Evolutionary conservation across 2,797 vertebrate species (phyloP), one percentile per base, ranked within the genome.

Genomic region (Rhabdomys pumilio): DNA sequence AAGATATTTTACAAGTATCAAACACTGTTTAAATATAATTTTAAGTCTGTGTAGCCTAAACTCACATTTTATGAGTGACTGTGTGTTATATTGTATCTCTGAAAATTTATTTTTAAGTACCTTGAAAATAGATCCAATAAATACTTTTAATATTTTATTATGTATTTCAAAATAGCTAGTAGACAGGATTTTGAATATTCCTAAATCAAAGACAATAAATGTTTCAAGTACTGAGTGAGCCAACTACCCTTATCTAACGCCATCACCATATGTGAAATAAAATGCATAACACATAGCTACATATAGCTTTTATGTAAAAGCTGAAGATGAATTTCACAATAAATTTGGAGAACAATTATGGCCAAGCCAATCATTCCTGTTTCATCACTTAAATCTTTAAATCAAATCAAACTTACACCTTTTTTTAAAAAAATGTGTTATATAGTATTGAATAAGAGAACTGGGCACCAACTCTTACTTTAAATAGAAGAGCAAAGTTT

Each of bases 301-400:
- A 13, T 50, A 82, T 1, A 65, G 11, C 13, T 15, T 8, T 69
- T 55, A 34, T 15, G 3, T 67, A 12, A 65, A 38, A 83, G 34
- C 20, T 82, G 50, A 65, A 55, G 50, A 76, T 55, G 34, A 44
- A n/a, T 31, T 38, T 53, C 50, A 67, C 41, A 55, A 82, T 75
- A 57, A 90, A 95, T 65, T 81, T 26, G 20, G 53, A 77, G n/a
- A 97, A 96, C 96, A 95, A 96, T 97, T 98, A 97, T 95, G 93
- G 50, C 97, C 97, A 97, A 97, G 95, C 97, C 89, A 98, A 97
- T 93, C 98, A 95, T 84, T 97, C 97, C 97, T 65, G 81, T 96
- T 97, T 90, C 15, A 1, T 80, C 96, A 75, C 97, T 96, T 97
- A 98, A 97, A 97, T 98, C 15, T 75, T 26, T 34, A 59, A 20